Evolutionary conservation across 2,113 vertebrate species (phyloP).

Genomic region (Uria aalge): DNA sequence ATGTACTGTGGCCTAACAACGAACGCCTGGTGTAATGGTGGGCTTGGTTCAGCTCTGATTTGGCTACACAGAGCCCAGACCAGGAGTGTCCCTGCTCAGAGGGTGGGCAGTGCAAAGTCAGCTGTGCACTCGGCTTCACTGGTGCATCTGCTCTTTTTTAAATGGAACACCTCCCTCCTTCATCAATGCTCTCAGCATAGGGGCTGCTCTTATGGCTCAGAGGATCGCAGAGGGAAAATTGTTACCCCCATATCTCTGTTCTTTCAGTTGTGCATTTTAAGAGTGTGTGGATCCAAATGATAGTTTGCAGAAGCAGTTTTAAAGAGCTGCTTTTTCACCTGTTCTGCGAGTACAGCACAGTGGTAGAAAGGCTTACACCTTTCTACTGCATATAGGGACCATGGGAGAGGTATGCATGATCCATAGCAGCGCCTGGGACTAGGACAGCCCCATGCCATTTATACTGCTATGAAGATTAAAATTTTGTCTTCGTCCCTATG

Average conservation of each 20-base stretch:
- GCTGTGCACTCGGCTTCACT: neutral
- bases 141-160: neutral
- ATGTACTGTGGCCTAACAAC: neutral
- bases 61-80: rapidly evolving
- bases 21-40: no score
- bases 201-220: neutral
- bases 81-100: neutral
- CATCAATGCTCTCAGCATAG: neutral
- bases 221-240: neutral
- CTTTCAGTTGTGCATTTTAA: neutral
- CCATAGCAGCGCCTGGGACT: neutral
- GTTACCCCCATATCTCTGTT: neutral
- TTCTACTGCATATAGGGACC: neutral
- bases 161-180: neutral
- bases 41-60: neutral
- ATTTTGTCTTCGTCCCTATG: rapidly evolving
- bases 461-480: neutral
- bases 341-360: neutral
- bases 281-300: neutral
- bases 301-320: neutral
- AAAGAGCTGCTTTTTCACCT: neutral
- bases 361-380: neutral
- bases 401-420: rapidly evolving
- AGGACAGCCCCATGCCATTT: neutral
- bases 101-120: neutral